phyloP scores from a whole-genome alignment of 2,888 invertebrate genomes.

The Watsonalla cultraria region DNA sequence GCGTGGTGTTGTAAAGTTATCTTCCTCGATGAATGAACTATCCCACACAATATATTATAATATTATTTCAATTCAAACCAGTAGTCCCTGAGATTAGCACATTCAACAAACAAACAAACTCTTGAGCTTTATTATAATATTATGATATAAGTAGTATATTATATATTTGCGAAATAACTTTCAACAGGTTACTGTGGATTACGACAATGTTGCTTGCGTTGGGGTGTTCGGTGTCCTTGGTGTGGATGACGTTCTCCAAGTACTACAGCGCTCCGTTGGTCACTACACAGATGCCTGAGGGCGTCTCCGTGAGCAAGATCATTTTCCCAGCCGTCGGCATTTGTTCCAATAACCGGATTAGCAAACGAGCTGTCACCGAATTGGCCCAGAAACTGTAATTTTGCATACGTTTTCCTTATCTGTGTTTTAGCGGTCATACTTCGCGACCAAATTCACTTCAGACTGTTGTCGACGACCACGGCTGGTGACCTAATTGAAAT shows the following conservation, averaged over 20 bases:
- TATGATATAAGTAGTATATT: no score
- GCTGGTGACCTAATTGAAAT: no score
- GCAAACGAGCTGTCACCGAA: slow-evolving; percentile 50
- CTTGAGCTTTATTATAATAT: no score
- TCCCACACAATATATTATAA: no score
- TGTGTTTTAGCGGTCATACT: no score
- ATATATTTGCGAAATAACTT: slow-evolving; percentile 2
- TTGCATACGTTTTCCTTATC: neutral
- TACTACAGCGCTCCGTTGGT: slow-evolving; percentile 62
- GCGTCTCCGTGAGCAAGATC: slow-evolving; percentile 60
- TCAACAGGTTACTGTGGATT: slow-evolving; percentile 57
- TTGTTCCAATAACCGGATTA: slow-evolving; percentile 71
- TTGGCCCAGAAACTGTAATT: slow-evolving; percentile 62
- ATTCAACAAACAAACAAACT: no score
- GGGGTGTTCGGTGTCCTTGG: slow-evolving; percentile 56
- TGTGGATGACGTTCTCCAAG: slow-evolving; percentile 58
- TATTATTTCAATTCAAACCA: no score
- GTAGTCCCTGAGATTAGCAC: no score
- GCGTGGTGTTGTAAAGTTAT: no score
- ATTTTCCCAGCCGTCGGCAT: slow-evolving; percentile 73
- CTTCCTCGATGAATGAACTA: no score
- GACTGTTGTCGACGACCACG: no score
- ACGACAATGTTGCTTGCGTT: slow-evolving; percentile 57
- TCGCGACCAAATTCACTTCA: no score
- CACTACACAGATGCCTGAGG: slow-evolving; percentile 67